Evolutionary conservation across 2,113 vertebrate species (phyloP), one percentile per base, ranked within the genome.

Genomic region (Spea multiplicata): DNA sequence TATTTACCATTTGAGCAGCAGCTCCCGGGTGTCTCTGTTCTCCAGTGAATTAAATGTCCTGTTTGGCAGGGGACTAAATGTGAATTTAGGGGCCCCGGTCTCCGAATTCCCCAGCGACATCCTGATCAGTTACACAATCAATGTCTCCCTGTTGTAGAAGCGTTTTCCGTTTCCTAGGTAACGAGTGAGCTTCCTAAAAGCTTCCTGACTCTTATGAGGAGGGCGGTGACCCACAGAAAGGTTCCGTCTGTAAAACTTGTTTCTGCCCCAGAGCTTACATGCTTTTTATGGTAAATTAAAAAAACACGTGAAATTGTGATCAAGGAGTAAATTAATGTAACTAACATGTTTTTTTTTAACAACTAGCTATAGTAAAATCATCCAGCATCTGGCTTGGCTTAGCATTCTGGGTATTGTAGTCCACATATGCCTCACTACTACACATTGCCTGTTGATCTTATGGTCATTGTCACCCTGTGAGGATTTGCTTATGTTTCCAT

Each of bases 1-100:
- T 66, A 13, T 86, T 84, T 88, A 93, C 92, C 92, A 93, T 82
- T 92, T 91, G 70, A 87, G 86, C n/a, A 93, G 88, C 1, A 88
- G 84, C 6, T 78, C 75, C 7, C 59, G 65, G 80, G 57, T 83
- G 52, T 86, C 86, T 16, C 16, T 71, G 74, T 75, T 55, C 71
- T 84, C 83, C 76, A 93, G 81, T 44, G 80, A 87, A 45, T 74
- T 45, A 76, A 93, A 91, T 0, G 74, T 14, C 83, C 83, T 91
- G 73, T 88, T 86, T 8, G 89, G 86, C 71, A 93, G 80, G 2
- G 70, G 71, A 47, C 85, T 83, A 81, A 93, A 93, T 5, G 13
- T 75, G 70, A 87, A 88, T 0, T 57, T 71, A 3, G 13, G 0
- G 0, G 14, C 0, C 0, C 1, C 0, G 0, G 0, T 1, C 14